Percentiles rank a stretch among this genome's conserved stretches.
Conservation (phyloP, 2,113 vertebrate species). For the Urocynchramus pylzowi region DNA sequence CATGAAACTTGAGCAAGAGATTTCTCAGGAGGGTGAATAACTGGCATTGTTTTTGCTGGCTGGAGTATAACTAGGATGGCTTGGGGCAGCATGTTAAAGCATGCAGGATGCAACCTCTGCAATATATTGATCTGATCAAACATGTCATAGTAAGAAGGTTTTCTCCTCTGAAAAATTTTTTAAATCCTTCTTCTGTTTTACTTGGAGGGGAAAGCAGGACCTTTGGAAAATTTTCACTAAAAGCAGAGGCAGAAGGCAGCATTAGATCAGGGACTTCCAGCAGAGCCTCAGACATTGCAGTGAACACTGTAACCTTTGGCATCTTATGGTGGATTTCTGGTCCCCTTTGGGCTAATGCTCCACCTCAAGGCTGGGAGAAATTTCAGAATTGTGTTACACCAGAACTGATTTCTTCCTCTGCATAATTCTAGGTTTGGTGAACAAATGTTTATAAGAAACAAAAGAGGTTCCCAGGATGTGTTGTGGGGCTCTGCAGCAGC, state of each 20-base stretch:
- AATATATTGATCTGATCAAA: background rate
- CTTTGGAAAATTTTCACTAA: background rate
- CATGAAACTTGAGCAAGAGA: background rate
- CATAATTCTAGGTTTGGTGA: background rate
- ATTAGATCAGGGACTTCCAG: fast-evolving
- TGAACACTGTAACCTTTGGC: background rate
- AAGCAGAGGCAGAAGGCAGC: background rate
- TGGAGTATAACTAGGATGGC: background rate
- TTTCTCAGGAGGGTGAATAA: background rate
- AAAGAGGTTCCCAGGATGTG: background rate
- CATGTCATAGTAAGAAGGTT: background rate
- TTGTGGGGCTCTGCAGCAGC: background rate
- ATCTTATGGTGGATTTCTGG: background rate
- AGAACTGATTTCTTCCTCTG: background rate
- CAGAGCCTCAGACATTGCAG: background rate
- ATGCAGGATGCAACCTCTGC: background rate
- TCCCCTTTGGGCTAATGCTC: background rate
- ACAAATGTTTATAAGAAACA: background rate
- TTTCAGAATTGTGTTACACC: background rate
- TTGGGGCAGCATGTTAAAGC: background rate
- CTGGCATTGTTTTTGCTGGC: background rate
- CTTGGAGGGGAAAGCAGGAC: background rate
- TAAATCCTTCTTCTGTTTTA: background rate
- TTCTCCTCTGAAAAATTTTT: background rate
- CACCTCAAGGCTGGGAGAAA: background rate